Evolutionary conservation across 2,797 vertebrate species (phyloP).

Genomic region (Cirrhinus molitorella): DNA sequence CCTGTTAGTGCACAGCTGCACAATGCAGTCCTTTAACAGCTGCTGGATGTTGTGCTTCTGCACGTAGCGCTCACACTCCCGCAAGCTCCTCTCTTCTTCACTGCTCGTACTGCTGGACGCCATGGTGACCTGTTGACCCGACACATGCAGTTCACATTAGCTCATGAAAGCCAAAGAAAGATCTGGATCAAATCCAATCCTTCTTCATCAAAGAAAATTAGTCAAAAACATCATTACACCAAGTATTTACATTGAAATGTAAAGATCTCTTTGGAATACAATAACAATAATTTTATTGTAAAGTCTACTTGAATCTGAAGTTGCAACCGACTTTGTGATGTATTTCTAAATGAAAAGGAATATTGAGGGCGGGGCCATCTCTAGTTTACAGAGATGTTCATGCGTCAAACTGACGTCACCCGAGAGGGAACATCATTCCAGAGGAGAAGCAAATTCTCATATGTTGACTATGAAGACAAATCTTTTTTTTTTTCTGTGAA

Average conservation of each 20-base stretch:
- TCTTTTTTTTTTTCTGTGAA: background rate
- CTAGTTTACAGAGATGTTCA: too few relatives aligned
- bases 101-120: conserved; percentile 89
- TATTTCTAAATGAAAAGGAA: background rate
- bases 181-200: background rate
- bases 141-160: conserved; percentile 5
- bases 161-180: background rate
- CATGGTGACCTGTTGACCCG: conserved; percentile 79
- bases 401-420: background rate
- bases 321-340: background rate
- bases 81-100: conserved; percentile 95
- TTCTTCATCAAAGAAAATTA: background rate
- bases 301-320: background rate
- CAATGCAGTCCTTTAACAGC: conserved; percentile 98
- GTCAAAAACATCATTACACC: background rate
- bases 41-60: conserved; percentile 99
- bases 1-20: conserved; percentile 93
- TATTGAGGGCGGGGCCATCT: background rate
- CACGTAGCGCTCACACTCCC: conserved; percentile 97
- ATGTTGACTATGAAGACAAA: background rate
- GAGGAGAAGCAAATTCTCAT: background rate
- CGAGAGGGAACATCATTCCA: background rate
- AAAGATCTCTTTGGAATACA: background rate
- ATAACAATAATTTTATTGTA: background rate
- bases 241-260: background rate